Conservation (phyloP, 2,888 invertebrate genomes). For the Drosophila colorata region DNA sequence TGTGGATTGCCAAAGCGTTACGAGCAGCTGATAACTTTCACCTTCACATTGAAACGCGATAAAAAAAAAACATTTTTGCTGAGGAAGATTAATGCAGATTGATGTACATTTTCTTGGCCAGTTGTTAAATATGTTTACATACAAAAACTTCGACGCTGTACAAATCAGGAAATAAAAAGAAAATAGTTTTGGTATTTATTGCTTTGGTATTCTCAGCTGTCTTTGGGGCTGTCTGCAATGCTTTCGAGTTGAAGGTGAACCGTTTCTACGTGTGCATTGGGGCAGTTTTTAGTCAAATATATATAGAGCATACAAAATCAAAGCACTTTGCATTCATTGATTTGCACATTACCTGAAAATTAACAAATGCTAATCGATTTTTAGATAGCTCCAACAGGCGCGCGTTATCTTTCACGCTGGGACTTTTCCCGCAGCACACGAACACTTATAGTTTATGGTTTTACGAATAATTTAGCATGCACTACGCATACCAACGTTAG, state of each 20-base stretch:
- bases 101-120: conserved; percentile 19
- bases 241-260: conserved; percentile 47
- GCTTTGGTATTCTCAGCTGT: conserved; percentile 20
- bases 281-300: neutral
- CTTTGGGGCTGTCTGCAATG: conserved; percentile 20
- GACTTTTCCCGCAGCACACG: neutral
- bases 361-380: conserved; percentile 49
- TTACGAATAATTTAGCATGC: conserved; percentile 42
- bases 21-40: conserved; percentile 74
- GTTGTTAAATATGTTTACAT: conserved; percentile 7
- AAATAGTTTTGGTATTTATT: conserved; percentile 30
- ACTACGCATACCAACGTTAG: conserved; percentile 40
- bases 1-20: conserved; percentile 25
- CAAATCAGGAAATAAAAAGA: conserved; percentile 4
- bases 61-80: conserved; percentile 24
- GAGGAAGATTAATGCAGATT: conserved; percentile 14
- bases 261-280: conserved; percentile 8
- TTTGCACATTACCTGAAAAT: conserved; percentile 50
- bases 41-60: conserved; percentile 69
- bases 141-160: neutral
- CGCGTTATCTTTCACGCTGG: conserved; percentile 16
- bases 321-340: conserved; percentile 52
- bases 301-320: conserved; percentile 15
- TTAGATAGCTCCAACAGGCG: conserved; percentile 27
- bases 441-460: neutral